Conservation (phyloP, 2,797 vertebrate species). For the Ctenopoma multispine region DNA sequence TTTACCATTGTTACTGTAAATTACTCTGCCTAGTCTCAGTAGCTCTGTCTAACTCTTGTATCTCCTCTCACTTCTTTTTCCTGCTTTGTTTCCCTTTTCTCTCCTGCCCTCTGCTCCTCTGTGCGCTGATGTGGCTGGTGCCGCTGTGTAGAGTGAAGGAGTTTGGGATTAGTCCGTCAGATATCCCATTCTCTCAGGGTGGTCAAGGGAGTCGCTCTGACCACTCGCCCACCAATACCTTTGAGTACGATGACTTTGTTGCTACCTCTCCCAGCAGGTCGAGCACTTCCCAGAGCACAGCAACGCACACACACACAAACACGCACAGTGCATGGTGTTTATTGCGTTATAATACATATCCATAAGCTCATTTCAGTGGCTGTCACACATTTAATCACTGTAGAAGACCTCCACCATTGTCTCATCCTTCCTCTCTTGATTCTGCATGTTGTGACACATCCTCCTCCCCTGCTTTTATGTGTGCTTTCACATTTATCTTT, state of each 20-base stretch:
- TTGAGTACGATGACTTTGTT: conserved; percentile 94
- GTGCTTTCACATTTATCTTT: conserved; percentile 10
- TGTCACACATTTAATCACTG: conserved; percentile 35
- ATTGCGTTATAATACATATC: conserved; percentile 4
- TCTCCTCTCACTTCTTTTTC: conserved; percentile 59
- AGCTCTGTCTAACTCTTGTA: conserved; percentile 66
- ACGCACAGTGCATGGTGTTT: conserved; percentile 49
- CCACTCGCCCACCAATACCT: conserved; percentile 94
- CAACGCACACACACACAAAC: conserved; percentile 34
- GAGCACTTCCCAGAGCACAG: conserved; percentile 64
- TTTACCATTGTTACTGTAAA: conserved; percentile 2
- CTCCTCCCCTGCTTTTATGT: conserved; percentile 26
- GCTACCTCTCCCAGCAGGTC: conserved; percentile 93
- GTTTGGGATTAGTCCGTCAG: conserved; percentile 98
- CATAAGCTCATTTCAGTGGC: conserved; percentile 20
- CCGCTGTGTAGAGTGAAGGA: conserved; percentile 93
- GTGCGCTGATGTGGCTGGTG: conserved; percentile 73
- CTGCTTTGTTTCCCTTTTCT: conserved; percentile 59
- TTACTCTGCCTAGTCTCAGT: conserved; percentile 50
- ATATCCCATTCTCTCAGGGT: conserved; percentile 96
- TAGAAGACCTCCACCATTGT: conserved; percentile 5
- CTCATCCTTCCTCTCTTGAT: conserved; percentile 14
- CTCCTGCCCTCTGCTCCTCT: conserved; percentile 60
- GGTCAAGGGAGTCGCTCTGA: conserved; percentile 92
- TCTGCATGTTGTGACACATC: conserved; percentile 48